Evolutionary conservation across 1,140 invertebrate species (phyloP).

Genomic region (Glomeris maerens): DNA sequence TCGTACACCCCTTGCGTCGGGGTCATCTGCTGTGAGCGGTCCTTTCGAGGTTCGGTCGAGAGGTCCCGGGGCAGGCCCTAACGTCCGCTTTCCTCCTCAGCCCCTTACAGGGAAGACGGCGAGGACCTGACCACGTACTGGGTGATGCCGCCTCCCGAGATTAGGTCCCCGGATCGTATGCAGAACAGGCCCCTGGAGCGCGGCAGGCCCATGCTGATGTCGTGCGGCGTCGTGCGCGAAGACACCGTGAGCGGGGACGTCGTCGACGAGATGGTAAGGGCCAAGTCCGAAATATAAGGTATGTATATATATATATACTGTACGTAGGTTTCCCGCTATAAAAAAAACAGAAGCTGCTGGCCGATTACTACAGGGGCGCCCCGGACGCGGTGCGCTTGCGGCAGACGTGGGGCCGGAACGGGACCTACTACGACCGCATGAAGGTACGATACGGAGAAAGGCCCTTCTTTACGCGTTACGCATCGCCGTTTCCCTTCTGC

Average conservation of each 20-base stretch:
- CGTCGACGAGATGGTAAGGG: constrained; percentile 65
- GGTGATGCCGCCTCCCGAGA: constrained; percentile 83
- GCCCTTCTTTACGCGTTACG: too few species aligned
- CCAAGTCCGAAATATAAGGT: not conserved
- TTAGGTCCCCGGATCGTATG: constrained; percentile 16
- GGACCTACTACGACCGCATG: too few species aligned
- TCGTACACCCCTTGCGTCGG: constrained; percentile 84
- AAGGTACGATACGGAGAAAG: too few species aligned
- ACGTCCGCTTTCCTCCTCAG: constrained; percentile 37
- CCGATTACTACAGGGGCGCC: constrained; percentile 67
- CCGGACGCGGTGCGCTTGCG: constrained; percentile 63
- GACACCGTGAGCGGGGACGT: constrained; percentile 63
- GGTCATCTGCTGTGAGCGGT: constrained; percentile 64
- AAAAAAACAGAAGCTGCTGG: constrained; percentile 50
- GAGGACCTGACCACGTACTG: constrained; percentile 50
- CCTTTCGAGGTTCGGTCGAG: constrained; percentile 5
- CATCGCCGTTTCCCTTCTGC: too few species aligned
- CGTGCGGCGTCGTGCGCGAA: constrained; percentile 68
- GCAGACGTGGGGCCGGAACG: constrained; percentile 54
- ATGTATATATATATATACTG: constrained; percentile 2
- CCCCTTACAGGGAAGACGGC: constrained; percentile 68
- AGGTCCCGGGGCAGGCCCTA: too few species aligned
- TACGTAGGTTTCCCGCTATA: constrained; percentile 17
- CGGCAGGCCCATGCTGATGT: constrained; percentile 74
- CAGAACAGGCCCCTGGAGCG: constrained; percentile 70